phyloP scores from a whole-genome alignment of 2,888 invertebrate genomes.

The Oxytorus armatus region DNA sequence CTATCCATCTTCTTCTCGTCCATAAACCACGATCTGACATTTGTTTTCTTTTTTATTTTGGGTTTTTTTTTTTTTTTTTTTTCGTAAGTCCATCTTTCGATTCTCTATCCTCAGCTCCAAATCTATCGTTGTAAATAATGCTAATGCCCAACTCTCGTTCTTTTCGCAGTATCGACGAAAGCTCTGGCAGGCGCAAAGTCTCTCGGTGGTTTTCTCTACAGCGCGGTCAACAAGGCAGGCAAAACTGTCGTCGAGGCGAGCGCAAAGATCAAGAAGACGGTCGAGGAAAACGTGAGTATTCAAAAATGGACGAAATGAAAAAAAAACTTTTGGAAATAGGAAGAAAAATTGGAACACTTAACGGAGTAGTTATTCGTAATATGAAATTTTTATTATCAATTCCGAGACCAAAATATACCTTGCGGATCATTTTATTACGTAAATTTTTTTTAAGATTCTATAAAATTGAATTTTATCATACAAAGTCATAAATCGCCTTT shows the following conservation, averaged over 20 bases:
- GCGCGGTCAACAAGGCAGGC: conserved; percentile 98
- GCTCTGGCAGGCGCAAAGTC: conserved; percentile 95
- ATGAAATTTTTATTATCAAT: too few species aligned
- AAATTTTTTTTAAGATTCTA: too few species aligned
- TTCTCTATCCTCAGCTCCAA: not conserved
- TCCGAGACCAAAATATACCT: too few species aligned
- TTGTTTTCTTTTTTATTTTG: not conserved
- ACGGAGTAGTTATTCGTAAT: too few species aligned
- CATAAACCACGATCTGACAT: not conserved
- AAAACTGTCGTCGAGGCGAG: conserved; percentile 96
- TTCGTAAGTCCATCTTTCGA: too few species aligned
- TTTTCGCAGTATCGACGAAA: conserved; percentile 91
- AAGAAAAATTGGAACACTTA: not conserved
- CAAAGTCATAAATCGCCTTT: too few species aligned
- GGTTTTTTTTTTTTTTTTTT: not conserved
- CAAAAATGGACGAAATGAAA: not conserved
- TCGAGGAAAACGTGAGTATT: conserved; percentile 96
- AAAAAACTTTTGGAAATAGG: not conserved
- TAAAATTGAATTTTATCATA: not conserved
- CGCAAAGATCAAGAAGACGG: conserved; percentile 97
- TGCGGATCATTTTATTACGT: too few species aligned
- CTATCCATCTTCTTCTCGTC: not conserved
- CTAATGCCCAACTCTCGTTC: conserved; percentile 40
- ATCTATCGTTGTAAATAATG: conserved; percentile 49
- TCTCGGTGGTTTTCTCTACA: conserved; percentile 96